Evolutionary conservation across 2,888 invertebrate species (phyloP).

Genomic region (Nasonovia ribisnigri): DNA sequence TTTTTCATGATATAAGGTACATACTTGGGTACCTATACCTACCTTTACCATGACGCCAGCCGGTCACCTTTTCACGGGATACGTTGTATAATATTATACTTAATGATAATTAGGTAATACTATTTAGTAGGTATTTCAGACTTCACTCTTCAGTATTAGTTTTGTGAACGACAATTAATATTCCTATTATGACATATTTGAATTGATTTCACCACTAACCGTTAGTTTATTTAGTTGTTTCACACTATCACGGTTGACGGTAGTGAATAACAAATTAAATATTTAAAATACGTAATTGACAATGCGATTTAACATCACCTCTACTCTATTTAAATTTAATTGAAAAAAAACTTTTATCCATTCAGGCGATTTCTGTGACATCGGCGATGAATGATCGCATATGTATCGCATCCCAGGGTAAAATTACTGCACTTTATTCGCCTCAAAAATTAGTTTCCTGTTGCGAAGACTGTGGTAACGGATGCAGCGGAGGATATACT

Average conservation of each 20-base stretch:
- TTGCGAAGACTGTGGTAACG: constrained; percentile 56
- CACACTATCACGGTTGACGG: neutral
- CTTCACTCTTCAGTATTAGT: neutral
- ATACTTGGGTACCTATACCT: no score
- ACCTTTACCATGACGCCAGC: no score
- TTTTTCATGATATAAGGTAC: no score
- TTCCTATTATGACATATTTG: neutral
- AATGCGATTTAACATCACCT: neutral
- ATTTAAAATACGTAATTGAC: neutral
- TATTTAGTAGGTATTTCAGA: neutral
- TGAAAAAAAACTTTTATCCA: neutral
- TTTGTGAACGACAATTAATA: neutral
- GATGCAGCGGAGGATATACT: constrained; percentile 62
- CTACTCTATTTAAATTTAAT: neutral
- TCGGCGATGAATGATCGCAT: constrained; percentile 59
- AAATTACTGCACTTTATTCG: constrained; percentile 52
- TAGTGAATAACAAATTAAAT: neutral
- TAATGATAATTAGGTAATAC: no score
- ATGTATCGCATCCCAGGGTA: constrained; percentile 59
- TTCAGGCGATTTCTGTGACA: constrained; percentile 55
- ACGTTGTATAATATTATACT: no score
- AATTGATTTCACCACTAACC: neutral
- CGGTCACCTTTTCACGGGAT: no score
- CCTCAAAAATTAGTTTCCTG: constrained; percentile 63
- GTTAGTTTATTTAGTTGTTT: neutral